Conservation (phyloP, 2,113 vertebrate species). For the Urocitellus parryii region DNA sequence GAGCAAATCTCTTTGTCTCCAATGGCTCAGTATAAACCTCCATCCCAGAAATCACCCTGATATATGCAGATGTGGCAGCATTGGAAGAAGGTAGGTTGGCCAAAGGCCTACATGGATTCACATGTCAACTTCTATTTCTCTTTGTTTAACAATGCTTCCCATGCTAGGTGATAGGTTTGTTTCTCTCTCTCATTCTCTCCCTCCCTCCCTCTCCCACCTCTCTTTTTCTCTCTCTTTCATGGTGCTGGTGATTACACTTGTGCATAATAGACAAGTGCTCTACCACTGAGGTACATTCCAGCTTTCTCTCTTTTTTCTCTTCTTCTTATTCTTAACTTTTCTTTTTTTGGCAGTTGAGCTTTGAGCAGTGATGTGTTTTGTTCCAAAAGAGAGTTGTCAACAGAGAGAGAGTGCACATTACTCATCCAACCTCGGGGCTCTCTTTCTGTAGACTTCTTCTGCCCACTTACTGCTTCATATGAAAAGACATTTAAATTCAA, state of each 20-base stretch:
- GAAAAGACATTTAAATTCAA: constrained; percentile 64
- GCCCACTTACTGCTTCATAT: constrained; percentile 62
- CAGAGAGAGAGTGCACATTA: constrained; percentile 39
- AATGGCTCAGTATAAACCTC: constrained; percentile 33
- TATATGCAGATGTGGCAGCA: background rate
- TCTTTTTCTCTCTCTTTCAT: background rate
- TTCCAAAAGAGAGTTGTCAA: constrained; percentile 54
- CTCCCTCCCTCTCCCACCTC: no score
- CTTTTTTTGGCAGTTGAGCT: constrained; percentile 33
- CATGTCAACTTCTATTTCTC: background rate
- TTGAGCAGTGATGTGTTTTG: constrained; percentile 59
- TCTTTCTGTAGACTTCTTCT: constrained; percentile 74
- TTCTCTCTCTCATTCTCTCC: background rate
- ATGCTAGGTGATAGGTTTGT: background rate
- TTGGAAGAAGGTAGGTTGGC: background rate
- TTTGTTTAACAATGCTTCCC: background rate
- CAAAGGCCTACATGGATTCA: background rate
- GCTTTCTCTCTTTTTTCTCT: background rate
- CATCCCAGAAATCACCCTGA: background rate
- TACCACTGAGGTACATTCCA: background rate
- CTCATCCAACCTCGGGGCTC: constrained; percentile 64
- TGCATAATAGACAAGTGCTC: background rate
- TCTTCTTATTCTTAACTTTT: background rate
- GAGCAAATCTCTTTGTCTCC: constrained; percentile 20
- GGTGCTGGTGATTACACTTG: background rate